Conservation (phyloP, 1,140 invertebrate genomes). For the Leptonema lineaticorne region DNA sequence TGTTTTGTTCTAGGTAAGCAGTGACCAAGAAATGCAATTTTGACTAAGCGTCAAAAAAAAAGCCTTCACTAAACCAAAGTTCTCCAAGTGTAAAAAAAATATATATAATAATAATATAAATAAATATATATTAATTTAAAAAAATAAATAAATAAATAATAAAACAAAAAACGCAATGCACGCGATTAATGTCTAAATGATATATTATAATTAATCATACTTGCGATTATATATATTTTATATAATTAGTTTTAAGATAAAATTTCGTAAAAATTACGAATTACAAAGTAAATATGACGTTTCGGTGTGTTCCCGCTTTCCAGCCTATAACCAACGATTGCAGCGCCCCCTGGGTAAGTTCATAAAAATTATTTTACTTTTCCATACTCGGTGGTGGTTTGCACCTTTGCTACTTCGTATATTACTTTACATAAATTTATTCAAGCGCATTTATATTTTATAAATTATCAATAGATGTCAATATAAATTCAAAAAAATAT, state of each 20-base stretch:
- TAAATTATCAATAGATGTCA: slow-evolving; percentile 17
- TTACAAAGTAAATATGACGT: slow-evolving; percentile 53
- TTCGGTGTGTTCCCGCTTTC: slow-evolving; percentile 66
- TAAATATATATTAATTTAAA: too few species aligned
- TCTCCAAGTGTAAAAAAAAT: slow-evolving; percentile 24
- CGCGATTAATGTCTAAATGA: too few species aligned
- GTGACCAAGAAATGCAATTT: slow-evolving; percentile 52
- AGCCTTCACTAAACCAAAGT: slow-evolving; percentile 40
- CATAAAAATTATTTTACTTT: slow-evolving; percentile 21
- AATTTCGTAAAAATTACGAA: slow-evolving; percentile 22
- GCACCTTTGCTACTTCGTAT: slow-evolving; percentile 23
- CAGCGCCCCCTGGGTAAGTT: slow-evolving; percentile 66
- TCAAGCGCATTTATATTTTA: too few species aligned
- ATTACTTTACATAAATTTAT: too few species aligned
- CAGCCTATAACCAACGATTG: slow-evolving; percentile 64
- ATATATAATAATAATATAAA: slow-evolving; percentile 1
- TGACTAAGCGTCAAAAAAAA: too few species aligned
- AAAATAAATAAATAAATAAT: too few species aligned
- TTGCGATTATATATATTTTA: slow-evolving; percentile 4
- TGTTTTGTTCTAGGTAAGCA: slow-evolving; percentile 58
- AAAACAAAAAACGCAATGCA: background rate
- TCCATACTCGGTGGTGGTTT: slow-evolving; percentile 20
- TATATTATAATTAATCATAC: slow-evolving; percentile 8
- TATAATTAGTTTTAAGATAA: too few species aligned
- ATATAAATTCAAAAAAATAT: background rate